Percentiles rank a stretch among this genome's conserved stretches.
phyloP scores from a whole-genome alignment of 1,140 invertebrate genomes.

The Triops longicaudatus region DNA sequence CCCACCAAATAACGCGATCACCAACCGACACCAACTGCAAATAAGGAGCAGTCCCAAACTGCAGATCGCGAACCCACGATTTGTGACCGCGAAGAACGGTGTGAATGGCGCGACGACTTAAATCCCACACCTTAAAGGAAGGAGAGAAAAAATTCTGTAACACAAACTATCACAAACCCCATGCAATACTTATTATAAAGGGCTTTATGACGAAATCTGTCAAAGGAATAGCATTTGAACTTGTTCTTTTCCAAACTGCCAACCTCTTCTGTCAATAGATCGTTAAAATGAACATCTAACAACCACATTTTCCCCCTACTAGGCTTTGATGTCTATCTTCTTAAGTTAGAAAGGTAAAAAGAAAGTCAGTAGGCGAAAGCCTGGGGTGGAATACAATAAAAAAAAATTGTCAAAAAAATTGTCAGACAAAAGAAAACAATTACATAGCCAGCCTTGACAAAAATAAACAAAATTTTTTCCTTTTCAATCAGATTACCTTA shows the following conservation, averaged over 20 bases:
- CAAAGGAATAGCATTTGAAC: too few species aligned
- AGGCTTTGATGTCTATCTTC: too few species aligned
- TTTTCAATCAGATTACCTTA: background rate
- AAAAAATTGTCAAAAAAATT: too few species aligned
- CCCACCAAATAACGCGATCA: slow-evolving; percentile 26
- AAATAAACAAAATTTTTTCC: background rate
- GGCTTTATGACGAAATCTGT: too few species aligned
- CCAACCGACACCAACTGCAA: slow-evolving; percentile 26
- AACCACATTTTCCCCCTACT: too few species aligned
- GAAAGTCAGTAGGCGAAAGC: too few species aligned
- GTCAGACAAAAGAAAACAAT: background rate
- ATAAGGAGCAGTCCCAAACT: slow-evolving; percentile 18
- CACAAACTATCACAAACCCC: background rate
- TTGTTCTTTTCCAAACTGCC: too few species aligned
- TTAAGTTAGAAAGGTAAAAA: too few species aligned
- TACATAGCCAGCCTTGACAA: background rate
- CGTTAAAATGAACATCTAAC: too few species aligned
- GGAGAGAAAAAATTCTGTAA: slow-evolving; percentile 13
- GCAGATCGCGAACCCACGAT: slow-evolving; percentile 26
- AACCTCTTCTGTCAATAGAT: too few species aligned
- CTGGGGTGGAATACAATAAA: too few species aligned
- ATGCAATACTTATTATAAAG: background rate
- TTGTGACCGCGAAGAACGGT: slow-evolving; percentile 12
- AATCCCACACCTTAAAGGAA: slow-evolving; percentile 16
- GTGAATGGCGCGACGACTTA: background rate